Conservation (phyloP, 2,888 invertebrate species). For the Xestoiulus laeticollis region DNA sequence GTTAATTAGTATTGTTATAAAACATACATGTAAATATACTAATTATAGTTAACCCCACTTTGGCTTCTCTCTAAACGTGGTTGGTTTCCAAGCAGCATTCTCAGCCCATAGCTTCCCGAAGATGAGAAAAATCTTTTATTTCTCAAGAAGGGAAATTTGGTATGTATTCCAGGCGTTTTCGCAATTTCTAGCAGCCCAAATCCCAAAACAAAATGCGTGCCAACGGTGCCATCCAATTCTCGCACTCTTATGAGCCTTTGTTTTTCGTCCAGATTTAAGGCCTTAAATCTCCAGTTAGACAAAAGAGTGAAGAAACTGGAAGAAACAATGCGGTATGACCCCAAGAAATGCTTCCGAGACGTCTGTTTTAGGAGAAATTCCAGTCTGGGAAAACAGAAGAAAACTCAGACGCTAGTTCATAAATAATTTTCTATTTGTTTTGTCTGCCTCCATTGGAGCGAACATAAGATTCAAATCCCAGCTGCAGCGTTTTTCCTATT, state of each 20-base stretch:
- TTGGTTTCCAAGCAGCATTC: too few species aligned
- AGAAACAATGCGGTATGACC: conserved; percentile 9
- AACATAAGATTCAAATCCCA: conserved; percentile 22
- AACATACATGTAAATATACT: too few species aligned
- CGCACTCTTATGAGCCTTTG: not conserved
- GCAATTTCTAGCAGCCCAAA: not conserved
- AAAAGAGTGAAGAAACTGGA: conserved; percentile 38
- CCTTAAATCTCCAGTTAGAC: conserved; percentile 35
- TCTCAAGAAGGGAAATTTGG: not conserved
- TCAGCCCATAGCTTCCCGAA: too few species aligned
- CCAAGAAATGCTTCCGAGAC: conserved; percentile 28
- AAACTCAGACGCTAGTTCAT: conserved; percentile 41
- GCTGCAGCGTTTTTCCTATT: conserved; percentile 1
- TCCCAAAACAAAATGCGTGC: not conserved
- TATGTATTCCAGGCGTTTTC: not conserved
- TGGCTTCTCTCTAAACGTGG: too few species aligned
- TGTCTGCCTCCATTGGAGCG: conserved; percentile 41
- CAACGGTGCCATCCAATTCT: not conserved
- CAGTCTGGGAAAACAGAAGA: conserved; percentile 43
- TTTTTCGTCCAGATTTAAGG: conserved; percentile 20
- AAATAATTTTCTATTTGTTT: conserved; percentile 43
- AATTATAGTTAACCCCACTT: too few species aligned
- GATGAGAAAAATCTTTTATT: too few species aligned
- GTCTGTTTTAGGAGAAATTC: conserved; percentile 37
- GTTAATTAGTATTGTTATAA: too few species aligned